phyloP scores from a whole-genome alignment of 2,888 invertebrate species.

The Caenorhabditis zanzibari region DNA sequence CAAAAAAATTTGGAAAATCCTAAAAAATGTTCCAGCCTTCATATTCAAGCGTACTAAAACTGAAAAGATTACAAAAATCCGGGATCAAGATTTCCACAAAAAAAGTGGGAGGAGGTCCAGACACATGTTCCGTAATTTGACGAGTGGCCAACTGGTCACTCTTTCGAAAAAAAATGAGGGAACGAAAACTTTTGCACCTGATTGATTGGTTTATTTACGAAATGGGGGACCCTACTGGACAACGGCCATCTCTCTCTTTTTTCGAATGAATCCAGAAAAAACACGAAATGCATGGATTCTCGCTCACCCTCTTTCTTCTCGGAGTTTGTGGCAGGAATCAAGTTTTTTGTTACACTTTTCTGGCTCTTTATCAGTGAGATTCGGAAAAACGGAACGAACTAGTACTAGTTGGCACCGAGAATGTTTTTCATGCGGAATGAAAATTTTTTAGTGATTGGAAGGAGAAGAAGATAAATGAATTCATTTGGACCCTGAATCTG shows the following conservation, averaged over 20 bases:
- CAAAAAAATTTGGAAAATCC: no score
- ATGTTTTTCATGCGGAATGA: slow-evolving; percentile 2
- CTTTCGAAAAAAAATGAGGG: slow-evolving; percentile 37
- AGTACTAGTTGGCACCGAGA: slow-evolving; percentile 61
- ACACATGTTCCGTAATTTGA: slow-evolving; percentile 18
- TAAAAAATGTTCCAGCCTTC: no score
- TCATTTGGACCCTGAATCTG: no score
- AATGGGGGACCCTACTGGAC: slow-evolving; percentile 27
- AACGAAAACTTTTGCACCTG: slow-evolving; percentile 54
- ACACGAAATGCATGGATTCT: slow-evolving; percentile 54
- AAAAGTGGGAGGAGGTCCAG: not conserved
- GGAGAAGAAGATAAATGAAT: slow-evolving; percentile 6
- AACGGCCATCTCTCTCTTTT: slow-evolving; percentile 30
- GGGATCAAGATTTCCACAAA: not conserved
- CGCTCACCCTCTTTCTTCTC: not conserved
- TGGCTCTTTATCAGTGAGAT: not conserved
- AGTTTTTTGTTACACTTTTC: slow-evolving; percentile 53
- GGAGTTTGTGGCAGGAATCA: slow-evolving; percentile 1
- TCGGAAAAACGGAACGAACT: slow-evolving; percentile 37
- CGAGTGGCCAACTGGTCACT: slow-evolving; percentile 49
- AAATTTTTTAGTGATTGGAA: slow-evolving; percentile 18
- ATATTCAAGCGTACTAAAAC: not conserved
- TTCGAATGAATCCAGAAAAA: not conserved
- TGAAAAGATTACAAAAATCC: not conserved
- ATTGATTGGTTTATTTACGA: slow-evolving; percentile 65